These are phyloP conservation scores for Pan paniscus DNA, from an alignment of 2,113 vertebrate species.

Conservation along the genomic window DNA sequence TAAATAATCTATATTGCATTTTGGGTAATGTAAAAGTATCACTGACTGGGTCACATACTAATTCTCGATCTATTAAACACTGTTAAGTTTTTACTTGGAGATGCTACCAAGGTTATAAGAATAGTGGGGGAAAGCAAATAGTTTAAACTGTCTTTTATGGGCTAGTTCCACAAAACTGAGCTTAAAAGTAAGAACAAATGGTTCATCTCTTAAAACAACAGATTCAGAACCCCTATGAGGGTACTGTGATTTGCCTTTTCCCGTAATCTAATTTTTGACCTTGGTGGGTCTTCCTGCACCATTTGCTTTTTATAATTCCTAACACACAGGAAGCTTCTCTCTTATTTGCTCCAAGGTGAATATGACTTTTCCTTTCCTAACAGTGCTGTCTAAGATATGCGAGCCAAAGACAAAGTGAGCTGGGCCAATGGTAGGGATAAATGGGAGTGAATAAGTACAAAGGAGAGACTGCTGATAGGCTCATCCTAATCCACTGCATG, in stretches of 20 bases:
- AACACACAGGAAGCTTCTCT: not conserved
- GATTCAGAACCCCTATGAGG: not conserved
- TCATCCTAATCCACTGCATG: not conserved
- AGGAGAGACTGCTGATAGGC: not conserved
- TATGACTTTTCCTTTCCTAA: not conserved
- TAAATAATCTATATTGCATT: not conserved
- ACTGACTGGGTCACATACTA: not conserved
- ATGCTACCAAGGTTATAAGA: not conserved
- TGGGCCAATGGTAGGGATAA: not conserved
- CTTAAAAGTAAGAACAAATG: not conserved
- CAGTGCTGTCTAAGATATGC: not conserved
- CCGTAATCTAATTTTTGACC: not conserved
- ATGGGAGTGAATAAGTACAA: not conserved
- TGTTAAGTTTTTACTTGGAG: not conserved
- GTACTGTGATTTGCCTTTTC: not conserved
- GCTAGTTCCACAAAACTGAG: not conserved
- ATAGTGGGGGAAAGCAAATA: not conserved
- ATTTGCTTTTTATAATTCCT: not conserved
- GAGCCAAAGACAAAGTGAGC: not conserved
- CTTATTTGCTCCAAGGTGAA: not conserved
- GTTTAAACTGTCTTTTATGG: not conserved
- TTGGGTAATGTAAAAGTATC: not conserved
- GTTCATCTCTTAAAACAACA: not conserved
- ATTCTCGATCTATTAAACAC: not conserved
- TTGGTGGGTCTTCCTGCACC: not conserved